A percentile compares a stretch with the other conserved stretches of the same genome.
These are phyloP conservation scores for Diglossa cyanea DNA, from an alignment of 2,797 vertebrate species.

Conservation along the genomic window DNA sequence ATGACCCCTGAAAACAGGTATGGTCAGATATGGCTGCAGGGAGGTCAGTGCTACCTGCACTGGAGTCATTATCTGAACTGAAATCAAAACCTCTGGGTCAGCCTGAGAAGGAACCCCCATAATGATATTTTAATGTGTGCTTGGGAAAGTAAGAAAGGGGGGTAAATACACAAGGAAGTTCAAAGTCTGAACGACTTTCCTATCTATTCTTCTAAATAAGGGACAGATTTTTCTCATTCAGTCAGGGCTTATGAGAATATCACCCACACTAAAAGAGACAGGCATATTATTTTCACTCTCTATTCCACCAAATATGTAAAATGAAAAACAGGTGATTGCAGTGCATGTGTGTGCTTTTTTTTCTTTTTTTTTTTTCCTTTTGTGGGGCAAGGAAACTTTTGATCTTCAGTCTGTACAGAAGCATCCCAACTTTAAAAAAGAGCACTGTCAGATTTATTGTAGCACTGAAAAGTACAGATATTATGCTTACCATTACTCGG, in stretches of 20 bases:
- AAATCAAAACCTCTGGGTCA: background rate
- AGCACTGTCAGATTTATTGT: slow-evolving; percentile 78
- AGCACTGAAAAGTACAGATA: slow-evolving; percentile 79
- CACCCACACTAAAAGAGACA: slow-evolving; percentile 46
- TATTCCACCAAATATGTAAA: slow-evolving; percentile 61
- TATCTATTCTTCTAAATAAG: slow-evolving; percentile 43
- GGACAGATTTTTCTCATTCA: slow-evolving; percentile 46
- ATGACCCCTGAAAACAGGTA: background rate
- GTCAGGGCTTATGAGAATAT: slow-evolving; percentile 72
- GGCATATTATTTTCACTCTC: slow-evolving; percentile 44
- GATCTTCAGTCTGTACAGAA: slow-evolving; percentile 78
- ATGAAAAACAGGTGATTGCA: slow-evolving; percentile 78
- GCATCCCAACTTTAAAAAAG: slow-evolving; percentile 71
- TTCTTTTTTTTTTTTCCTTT: background rate
- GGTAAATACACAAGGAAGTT: slow-evolving; percentile 15
- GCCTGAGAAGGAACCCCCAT: background rate
- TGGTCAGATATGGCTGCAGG: background rate
- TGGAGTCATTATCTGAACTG: background rate
- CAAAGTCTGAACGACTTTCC: slow-evolving; percentile 26
- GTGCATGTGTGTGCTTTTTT: background rate
- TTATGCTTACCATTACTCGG: slow-evolving; percentile 77
- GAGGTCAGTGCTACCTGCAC: background rate
- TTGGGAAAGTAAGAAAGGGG: background rate
- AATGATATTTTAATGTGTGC: background rate
- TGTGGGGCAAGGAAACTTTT: slow-evolving; percentile 70